Conservation (phyloP, 2,113 vertebrate genomes). For the Myiozetetes cayanensis region DNA sequence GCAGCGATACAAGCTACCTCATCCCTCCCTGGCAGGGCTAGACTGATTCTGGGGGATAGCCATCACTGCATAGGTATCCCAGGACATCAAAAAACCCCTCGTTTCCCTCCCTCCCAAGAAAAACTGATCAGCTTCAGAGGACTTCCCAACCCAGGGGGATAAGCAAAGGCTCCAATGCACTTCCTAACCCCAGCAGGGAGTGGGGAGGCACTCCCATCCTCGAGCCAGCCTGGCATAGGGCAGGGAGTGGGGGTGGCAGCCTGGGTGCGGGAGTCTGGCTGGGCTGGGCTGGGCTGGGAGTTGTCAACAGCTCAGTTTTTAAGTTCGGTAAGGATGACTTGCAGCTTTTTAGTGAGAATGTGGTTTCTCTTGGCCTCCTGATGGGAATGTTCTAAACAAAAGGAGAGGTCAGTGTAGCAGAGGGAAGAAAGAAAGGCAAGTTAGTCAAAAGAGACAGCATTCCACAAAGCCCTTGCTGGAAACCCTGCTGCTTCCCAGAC, state of each 20-base stretch:
- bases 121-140: neutral
- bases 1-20: neutral
- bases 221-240: neutral
- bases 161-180: neutral
- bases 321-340: constrained; percentile 57
- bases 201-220: neutral
- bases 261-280: neutral
- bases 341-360: constrained; percentile 52
- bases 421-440: neutral
- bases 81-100: neutral
- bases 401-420: neutral
- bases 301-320: constrained; percentile 31
- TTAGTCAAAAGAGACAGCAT: constrained; percentile 35
- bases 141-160: neutral
- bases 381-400: constrained; percentile 34
- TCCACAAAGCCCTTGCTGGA: neutral
- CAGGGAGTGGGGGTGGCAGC: neutral
- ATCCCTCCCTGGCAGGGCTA: neutral
- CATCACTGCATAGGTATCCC: neutral
- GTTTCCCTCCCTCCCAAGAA: neutral
- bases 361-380: constrained; percentile 56
- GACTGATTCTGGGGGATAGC: neutral
- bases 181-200: neutral
- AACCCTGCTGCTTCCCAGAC: neutral
- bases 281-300: neutral